Percentiles rank a stretch among this genome's conserved stretches.
These are phyloP conservation scores for Watsonalla binaria DNA, from an alignment of 2,888 invertebrate genomes.

Conservation along the genomic window DNA sequence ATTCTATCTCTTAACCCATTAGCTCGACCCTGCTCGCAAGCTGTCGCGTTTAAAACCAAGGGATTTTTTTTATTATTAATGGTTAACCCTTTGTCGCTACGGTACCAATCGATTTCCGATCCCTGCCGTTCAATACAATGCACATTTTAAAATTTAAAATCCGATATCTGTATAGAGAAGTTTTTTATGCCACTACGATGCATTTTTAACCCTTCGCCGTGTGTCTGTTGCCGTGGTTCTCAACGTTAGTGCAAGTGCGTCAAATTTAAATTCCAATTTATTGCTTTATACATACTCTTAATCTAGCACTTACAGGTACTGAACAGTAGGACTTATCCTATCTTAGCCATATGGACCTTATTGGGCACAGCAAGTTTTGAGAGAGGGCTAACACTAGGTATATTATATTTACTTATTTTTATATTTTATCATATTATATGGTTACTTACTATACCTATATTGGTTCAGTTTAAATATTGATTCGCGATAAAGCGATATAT, in stretches of 20 bases:
- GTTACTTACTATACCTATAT: too few species aligned
- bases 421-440: too few species aligned
- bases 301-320: too few species aligned
- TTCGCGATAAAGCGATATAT: too few species aligned
- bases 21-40: constrained; percentile 46
- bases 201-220: constrained; percentile 77
- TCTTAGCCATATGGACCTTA: too few species aligned
- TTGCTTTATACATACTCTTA: too few species aligned
- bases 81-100: constrained; percentile 71
- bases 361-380: too few species aligned
- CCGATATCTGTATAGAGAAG: constrained; percentile 71
- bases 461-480: not conserved
- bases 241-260: constrained; percentile 20
- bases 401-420: too few species aligned
- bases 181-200: constrained; percentile 73
- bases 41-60: constrained; percentile 67
- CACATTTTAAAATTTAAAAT: constrained; percentile 79
- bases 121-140: constrained; percentile 73
- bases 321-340: too few species aligned
- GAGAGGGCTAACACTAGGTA: too few species aligned
- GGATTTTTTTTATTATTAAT: constrained; percentile 70
- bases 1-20: constrained; percentile 26
- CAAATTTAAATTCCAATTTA: too few species aligned
- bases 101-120: constrained; percentile 74
- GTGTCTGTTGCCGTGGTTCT: constrained; percentile 53